Conservation (phyloP, 2,888 invertebrate species). For the Ctenicera cuprea region DNA sequence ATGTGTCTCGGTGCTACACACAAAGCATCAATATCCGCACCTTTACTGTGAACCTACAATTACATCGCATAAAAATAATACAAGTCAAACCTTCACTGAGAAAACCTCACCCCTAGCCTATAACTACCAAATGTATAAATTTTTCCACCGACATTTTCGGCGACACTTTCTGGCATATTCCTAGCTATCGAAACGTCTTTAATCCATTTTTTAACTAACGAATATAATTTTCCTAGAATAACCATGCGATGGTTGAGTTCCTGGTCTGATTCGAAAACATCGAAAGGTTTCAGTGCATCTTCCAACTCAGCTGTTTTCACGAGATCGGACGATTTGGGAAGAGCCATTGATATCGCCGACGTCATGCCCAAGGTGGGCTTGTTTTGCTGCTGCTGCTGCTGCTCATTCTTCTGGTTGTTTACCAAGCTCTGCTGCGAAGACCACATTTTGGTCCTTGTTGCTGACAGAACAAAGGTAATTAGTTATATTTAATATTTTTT, state of each 20-base stretch:
- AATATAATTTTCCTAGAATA: constrained; percentile 89
- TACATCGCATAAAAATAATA: constrained; percentile 34
- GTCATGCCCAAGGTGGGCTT: constrained; percentile 91
- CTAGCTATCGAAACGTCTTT: constrained; percentile 89
- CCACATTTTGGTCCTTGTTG: constrained; percentile 73
- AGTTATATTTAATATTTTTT: too few species aligned
- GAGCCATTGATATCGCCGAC: constrained; percentile 93
- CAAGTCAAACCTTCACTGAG: not conserved
- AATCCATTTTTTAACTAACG: constrained; percentile 96
- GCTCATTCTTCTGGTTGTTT: constrained; percentile 69
- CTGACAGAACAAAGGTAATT: not conserved
- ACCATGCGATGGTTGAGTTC: constrained; percentile 94
- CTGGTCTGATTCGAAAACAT: constrained; percentile 92
- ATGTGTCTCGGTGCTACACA: constrained; percentile 98
- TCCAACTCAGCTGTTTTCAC: constrained; percentile 86
- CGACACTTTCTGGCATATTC: constrained; percentile 94
- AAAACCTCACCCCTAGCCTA: constrained; percentile 86
- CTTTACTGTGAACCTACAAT: constrained; percentile 89
- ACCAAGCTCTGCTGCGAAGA: constrained; percentile 73
- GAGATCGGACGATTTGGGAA: constrained; percentile 86
- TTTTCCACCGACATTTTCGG: constrained; percentile 96
- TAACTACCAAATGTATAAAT: constrained; percentile 99
- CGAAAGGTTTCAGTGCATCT: constrained; percentile 86
- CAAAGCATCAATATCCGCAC: constrained; percentile 98
- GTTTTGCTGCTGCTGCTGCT: constrained; percentile 77